Evolutionary conservation across 2,888 invertebrate genomes (phyloP), one percentile per base, ranked within the genome.

Genomic region (Ferdinandea cuprea): DNA sequence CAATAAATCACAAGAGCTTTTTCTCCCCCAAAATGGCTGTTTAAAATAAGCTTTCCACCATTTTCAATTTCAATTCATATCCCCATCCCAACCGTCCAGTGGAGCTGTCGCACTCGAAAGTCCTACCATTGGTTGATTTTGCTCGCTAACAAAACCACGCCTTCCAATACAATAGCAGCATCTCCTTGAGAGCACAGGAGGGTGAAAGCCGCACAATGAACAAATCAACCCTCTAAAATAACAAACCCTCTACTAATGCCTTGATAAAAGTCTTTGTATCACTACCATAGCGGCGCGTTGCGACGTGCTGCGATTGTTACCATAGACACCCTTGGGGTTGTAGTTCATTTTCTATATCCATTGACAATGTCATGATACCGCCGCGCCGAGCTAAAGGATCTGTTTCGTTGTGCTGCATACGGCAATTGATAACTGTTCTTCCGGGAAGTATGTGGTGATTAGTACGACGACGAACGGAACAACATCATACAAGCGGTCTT

Each of bases 401-500:
- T 58, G 21, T 71, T 56, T 35, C 48, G 37, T 52, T 21, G 50
- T 63, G 17, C 15, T n/a, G 52, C 17, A 46, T 46, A 30, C 42
- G 42, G 35, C 68, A 72, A 65, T 56, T 71, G 74, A 65, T 76
- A 69, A 52, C 25, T 63, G 32, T 28, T 65, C 69, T 81, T 76
- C 69, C 72, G 72, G 61, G 71, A 15, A 66, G 66, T 35, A 78
- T 73, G 56, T 61, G 61, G 30, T 68, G 77, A 83, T 78, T 84
- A 84, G 83, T 83, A 35, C 37, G n/a, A n/a, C n/a, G n/a, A 25
- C 25, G 25, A 56, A 52, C 66, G 50, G 73, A 78, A 78, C 78
- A 78, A 69, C 78, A 73, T 52, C 37, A n/a, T 52, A 21, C 61
- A 56, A 35, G 73, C 59, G 73, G 78, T 78, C 46, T n/a, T n/a